Conservation (phyloP, 2,797 vertebrate species). For the Chelonia mydas region DNA sequence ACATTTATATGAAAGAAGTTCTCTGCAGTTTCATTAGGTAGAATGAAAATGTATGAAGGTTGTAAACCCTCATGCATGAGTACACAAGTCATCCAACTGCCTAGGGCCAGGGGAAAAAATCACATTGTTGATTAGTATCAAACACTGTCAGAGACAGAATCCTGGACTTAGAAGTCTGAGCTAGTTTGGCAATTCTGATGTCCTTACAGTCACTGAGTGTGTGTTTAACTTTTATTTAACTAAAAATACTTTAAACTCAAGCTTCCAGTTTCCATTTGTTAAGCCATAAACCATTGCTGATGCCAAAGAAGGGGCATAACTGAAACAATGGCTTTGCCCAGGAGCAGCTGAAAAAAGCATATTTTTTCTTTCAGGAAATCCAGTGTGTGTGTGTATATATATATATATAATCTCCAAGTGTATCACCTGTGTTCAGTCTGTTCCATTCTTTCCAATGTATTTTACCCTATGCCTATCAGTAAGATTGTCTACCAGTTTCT, state of each 20-base stretch:
- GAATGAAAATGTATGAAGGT: not conserved
- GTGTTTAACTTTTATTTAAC: not conserved
- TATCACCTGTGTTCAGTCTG: not conserved
- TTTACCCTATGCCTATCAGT: not conserved
- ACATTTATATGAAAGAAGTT: slow-evolving; percentile 17
- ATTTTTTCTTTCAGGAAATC: not conserved
- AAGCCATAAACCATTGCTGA: not conserved
- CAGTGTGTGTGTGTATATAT: not conserved
- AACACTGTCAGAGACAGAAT: not conserved
- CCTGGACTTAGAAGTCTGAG: not conserved
- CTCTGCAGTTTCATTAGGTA: not conserved
- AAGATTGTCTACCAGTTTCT: not conserved
- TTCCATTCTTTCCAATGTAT: not conserved
- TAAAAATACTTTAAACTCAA: not conserved
- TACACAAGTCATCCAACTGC: not conserved
- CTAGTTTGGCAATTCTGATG: not conserved
- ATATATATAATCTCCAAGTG: not conserved
- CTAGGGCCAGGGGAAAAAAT: not conserved
- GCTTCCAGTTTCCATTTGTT: not conserved
- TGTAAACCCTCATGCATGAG: not conserved
- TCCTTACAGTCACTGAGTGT: not conserved
- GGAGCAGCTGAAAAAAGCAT: accelerated
- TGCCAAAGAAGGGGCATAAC: not conserved
- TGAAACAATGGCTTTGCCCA: not conserved
- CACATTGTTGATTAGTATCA: not conserved